Percentiles rank a stretch among this genome's conserved stretches.
Evolutionary conservation across 2,888 invertebrate genomes (phyloP).

Genomic region (Pseudococcus viburni): DNA sequence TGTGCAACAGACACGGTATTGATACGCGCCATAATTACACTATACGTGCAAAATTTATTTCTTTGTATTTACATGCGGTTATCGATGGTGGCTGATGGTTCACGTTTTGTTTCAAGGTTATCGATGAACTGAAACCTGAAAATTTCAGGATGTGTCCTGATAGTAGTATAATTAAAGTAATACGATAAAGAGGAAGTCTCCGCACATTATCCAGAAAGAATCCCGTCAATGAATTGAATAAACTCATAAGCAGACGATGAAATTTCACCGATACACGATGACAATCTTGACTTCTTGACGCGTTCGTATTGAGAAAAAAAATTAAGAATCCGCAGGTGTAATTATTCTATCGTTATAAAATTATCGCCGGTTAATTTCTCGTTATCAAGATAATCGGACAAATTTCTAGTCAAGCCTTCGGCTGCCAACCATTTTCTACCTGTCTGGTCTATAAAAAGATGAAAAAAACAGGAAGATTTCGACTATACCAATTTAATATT

Average conservation of each 20-base stretch:
- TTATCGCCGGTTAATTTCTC: background rate
- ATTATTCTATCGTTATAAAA: conserved; percentile 7
- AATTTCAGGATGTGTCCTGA: conserved; percentile 47
- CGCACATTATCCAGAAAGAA: background rate
- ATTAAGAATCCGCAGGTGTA: background rate
- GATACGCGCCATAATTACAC: conserved; percentile 4
- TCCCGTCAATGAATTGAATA: background rate
- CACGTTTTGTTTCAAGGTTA: conserved; percentile 33
- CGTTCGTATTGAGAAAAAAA: background rate
- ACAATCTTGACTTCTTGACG: background rate
- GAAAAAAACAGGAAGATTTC: background rate
- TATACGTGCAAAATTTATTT: conserved; percentile 20
- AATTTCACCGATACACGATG: background rate
- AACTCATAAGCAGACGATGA: background rate
- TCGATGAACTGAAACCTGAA: conserved; percentile 45
- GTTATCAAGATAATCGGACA: background rate
- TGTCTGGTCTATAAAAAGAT: background rate
- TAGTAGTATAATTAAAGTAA: conserved; percentile 5
- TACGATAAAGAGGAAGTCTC: conserved; percentile 26
- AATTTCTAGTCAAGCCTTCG: background rate
- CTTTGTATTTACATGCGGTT: conserved; percentile 15
- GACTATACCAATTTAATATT: background rate
- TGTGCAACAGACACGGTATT: background rate
- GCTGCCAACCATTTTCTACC: background rate
- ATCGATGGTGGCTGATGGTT: background rate